Evolutionary conservation across 2,797 vertebrate species (phyloP), one percentile per base, ranked within the genome.

Genomic region (Vireo griseus): DNA sequence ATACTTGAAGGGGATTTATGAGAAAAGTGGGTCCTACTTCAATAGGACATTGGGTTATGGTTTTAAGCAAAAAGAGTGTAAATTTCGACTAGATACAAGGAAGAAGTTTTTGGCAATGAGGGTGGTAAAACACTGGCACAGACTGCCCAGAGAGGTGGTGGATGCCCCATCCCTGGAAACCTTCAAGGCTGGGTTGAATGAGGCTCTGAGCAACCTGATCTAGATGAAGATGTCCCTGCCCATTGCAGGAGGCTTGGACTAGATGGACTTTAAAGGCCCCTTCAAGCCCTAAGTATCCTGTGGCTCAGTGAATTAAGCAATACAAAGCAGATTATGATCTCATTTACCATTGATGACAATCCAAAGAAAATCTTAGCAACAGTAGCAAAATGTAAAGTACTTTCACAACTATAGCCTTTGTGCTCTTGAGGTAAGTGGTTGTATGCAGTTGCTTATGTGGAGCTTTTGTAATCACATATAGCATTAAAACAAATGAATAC

Each of bases 101-200:
- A 72, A 48, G 6, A 52, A 11, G 7, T 25, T 51, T 74, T 79
- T 71, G 25, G 17, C 10, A 12, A 3, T 26, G 31, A 12, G 2
- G 2, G 4, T 28, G 9, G 13, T 50, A 31, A 76, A 68, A 51
- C 24, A 57, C 16, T 24, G 26, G 6, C 22, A 24, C 57, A 59
- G 2, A 22, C 28, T 86, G 11, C 29, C 33, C 10, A 29, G 62
- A 51, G 16, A 26, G 21, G 13, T 33, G 16, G 28, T 66, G 47
- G 6, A 7, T 35, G 16, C 10, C 4, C 4, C 18, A 20, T 51
- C 4, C 4, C 58, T 83, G 28, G 9, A 42, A 79, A 62, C 4
- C 6, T n/a, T 57, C 4, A 5, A n/a, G 15, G 3, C 0, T 28
- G 8, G 42, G 6, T 33, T 65, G 22, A 24, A 68, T 4, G 5